These are phyloP conservation scores for Oryzias woworae DNA, from an alignment of 2,113 vertebrate species.

Conservation along the genomic window DNA sequence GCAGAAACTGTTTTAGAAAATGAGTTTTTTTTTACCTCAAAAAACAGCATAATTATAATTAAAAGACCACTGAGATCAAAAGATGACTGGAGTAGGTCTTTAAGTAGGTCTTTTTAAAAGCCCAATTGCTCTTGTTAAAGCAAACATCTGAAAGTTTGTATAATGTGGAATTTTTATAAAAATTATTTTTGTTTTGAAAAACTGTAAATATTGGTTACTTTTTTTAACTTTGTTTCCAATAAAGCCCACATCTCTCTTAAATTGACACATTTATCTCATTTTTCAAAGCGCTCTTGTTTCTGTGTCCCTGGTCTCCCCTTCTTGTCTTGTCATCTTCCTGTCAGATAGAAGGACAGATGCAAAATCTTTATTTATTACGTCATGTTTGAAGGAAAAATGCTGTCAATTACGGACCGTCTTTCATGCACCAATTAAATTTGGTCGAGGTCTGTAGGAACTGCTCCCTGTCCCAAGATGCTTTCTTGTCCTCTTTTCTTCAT, in stretches of 20 bases:
- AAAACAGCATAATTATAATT: no score
- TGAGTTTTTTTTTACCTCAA: no score
- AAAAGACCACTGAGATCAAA: no score
- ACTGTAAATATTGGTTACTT: conserved; percentile 1
- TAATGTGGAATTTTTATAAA: no score
- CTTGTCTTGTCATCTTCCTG: background rate
- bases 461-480: conserved; percentile 24
- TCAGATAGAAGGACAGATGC: conserved; percentile 4
- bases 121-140: no score
- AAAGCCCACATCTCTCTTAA: background rate
- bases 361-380: conserved; percentile 36
- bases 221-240: conserved; percentile 7
- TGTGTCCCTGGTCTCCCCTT: background rate
- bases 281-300: background rate
- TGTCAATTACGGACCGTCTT: conserved; percentile 40
- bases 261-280: background rate
- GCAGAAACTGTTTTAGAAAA: no score
- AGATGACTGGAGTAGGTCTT: no score
- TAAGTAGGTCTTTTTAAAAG: no score
- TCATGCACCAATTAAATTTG: conserved; percentile 47
- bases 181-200: no score
- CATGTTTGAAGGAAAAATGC: conserved; percentile 39
- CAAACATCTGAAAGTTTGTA: no score
- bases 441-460: conserved; percentile 41
- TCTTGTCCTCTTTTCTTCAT: conserved; percentile 20